Percentiles rank a stretch among this genome's conserved stretches.
Conservation (phyloP, 1,140 invertebrate genomes). For the Cyphomyrmex costatus region DNA sequence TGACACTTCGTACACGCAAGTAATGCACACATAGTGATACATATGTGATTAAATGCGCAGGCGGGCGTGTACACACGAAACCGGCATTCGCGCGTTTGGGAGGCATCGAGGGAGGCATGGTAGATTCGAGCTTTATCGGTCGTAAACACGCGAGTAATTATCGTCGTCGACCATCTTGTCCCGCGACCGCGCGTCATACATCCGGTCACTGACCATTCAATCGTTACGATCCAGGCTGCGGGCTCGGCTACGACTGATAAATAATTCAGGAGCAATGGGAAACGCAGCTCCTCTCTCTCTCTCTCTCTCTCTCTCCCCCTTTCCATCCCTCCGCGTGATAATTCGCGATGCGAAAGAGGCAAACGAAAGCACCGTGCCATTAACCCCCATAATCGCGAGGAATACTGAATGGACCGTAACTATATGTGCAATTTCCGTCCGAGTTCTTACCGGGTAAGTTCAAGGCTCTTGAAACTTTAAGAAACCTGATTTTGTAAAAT, state of each 20-base stretch:
- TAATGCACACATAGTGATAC: slow-evolving; percentile 1
- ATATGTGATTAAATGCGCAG: slow-evolving; percentile 20
- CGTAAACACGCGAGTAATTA: slow-evolving; percentile 83
- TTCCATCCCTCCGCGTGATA: slow-evolving; percentile 20
- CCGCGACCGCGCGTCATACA: slow-evolving; percentile 79
- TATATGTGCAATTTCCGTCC: slow-evolving; percentile 9
- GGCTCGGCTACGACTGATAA: slow-evolving; percentile 72
- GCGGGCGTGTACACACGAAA: slow-evolving; percentile 18
- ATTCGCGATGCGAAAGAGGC: neutral
- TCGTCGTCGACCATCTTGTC: slow-evolving; percentile 78
- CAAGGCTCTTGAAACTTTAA: slow-evolving; percentile 31
- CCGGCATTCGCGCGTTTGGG: slow-evolving; percentile 28
- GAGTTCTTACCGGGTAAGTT: slow-evolving; percentile 35
- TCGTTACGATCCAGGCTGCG: slow-evolving; percentile 77
- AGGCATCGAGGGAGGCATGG: slow-evolving; percentile 36
- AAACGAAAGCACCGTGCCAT: slow-evolving; percentile 25
- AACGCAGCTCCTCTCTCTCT: no score
- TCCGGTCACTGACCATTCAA: slow-evolving; percentile 85
- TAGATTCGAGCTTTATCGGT: slow-evolving; percentile 77
- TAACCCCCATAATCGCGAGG: slow-evolving; percentile 52
- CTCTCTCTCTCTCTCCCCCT: no score
- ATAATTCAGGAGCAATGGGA: slow-evolving; percentile 78
- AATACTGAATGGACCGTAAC: slow-evolving; percentile 49
- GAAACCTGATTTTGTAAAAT: neutral
- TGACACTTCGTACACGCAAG: slow-evolving; percentile 67